Base-by-base conservation (phyloP, 1,140 invertebrate species). In the Bacillus rossius region DNA sequence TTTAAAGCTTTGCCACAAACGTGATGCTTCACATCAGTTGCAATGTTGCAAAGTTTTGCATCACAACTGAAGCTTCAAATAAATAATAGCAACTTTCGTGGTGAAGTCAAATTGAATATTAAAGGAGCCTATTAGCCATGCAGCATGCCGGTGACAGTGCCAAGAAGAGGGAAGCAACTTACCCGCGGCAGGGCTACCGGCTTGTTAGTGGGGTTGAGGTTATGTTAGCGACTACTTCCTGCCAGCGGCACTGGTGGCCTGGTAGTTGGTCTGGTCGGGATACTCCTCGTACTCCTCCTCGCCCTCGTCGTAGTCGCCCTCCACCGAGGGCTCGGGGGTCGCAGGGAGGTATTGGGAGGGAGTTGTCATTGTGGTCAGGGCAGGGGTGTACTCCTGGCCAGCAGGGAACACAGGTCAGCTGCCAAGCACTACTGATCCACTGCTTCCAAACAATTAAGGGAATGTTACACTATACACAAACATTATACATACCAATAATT, bases 231-330 rank as follows among this genome's bases (percentile, higher is more conserved):
- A 34, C 29, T 55, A 55, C 17, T 55, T 40, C 29, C 23, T 57
- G 17, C 55, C 55, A 25, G 55, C 47, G 17, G 55, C 47, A 49
- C 55, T 57, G 8, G 55, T 49, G 17, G 55, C 55, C n/a, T 57
- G 55, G 55, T 54, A 59, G 26, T 59, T 59, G 54, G 49, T 59
- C 37, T 16, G 49, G 42, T 59, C 57, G 17, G 57, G 19, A 53
- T 59, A 59, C 13, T 59, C 57, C 22, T 59, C 57, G 47, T 59
- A 59, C 20, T 59, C 57, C 10, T 59, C 57, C 20, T 54, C 57
- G 8, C 20, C 23, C 23, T 59, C 57, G 16, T 59, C 57, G 40
- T 59, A 59, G 17, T 59, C 57, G 16, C 10, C 38, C 22, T 59
- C 57, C 34, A 42, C 23, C 10, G 57, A 51, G 34, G 47, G 7